Percentiles rank a stretch among this genome's conserved stretches.
Evolutionary conservation across 2,888 invertebrate species (phyloP).

Genomic region (Lamellibrachia columna): DNA sequence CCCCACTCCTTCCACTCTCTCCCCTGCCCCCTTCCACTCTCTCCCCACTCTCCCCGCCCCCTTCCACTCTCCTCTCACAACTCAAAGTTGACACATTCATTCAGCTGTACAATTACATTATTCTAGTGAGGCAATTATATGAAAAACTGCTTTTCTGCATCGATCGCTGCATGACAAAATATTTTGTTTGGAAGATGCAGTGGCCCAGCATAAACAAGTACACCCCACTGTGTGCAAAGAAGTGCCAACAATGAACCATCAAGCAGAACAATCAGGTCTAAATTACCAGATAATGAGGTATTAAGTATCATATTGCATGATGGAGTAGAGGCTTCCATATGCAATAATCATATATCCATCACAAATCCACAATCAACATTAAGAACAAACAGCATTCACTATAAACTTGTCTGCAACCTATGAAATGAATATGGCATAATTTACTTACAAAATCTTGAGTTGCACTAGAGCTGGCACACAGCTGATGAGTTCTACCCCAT

Average conservation of each 20-base stretch:
- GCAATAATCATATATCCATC: neutral
- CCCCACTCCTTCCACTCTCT: no score
- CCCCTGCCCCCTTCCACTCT: no score
- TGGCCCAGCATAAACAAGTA: neutral
- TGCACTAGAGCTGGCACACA: constrained; percentile 76
- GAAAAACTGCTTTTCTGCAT: neutral
- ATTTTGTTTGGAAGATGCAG: neutral
- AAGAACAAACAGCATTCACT: neutral
- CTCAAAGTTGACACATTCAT: neutral
- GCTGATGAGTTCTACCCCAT: constrained; percentile 74
- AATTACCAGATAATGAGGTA: neutral
- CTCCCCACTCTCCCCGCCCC: no score
- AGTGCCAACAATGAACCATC: neutral
- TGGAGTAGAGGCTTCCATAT: neutral
- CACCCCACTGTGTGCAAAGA: neutral
- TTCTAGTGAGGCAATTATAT: neutral
- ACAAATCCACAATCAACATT: neutral
- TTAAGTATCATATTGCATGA: neutral
- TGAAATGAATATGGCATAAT: neutral
- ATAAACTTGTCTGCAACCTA: neutral
- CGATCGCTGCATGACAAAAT: neutral
- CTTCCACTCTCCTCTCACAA: no score
- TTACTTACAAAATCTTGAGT: constrained; percentile 72
- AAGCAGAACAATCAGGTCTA: neutral
- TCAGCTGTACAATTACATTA: neutral